Conservation (phyloP, 2,888 invertebrate species). For the Lochmaea capreae region DNA sequence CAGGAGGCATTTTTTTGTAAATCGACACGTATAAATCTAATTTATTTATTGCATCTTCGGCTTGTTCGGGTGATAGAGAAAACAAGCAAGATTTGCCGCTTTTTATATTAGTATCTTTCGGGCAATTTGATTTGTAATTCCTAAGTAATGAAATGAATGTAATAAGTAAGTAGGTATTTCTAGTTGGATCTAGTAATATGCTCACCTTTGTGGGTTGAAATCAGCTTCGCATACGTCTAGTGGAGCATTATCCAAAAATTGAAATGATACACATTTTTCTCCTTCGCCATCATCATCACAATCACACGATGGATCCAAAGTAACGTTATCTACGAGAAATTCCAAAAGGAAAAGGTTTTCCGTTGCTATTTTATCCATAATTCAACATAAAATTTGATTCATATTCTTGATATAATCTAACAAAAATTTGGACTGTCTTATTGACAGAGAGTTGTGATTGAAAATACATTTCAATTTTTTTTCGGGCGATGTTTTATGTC, state of each 20-base stretch:
- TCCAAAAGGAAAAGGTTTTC: constrained; percentile 74
- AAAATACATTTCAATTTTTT: constrained; percentile 45
- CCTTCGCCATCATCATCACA: constrained; percentile 52
- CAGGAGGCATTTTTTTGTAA: constrained; percentile 72
- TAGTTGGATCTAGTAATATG: neutral
- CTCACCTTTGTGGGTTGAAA: constrained; percentile 57
- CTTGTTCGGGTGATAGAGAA: constrained; percentile 70
- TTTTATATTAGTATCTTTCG: constrained; percentile 42
- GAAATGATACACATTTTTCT: constrained; percentile 73
- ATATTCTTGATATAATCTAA: neutral
- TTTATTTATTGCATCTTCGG: constrained; percentile 67
- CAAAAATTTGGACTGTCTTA: constrained; percentile 23
- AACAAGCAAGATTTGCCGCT: constrained; percentile 78
- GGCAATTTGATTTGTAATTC: constrained; percentile 24
- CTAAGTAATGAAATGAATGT: neutral
- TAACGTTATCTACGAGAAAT: constrained; percentile 71
- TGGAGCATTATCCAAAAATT: constrained; percentile 70
- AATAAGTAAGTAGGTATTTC: neutral
- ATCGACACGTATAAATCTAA: constrained; percentile 72
- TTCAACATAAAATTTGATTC: constrained; percentile 24
- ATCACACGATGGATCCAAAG: constrained; percentile 55
- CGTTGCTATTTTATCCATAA: constrained; percentile 66
- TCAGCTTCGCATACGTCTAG: constrained; percentile 75
- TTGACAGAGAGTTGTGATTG: neutral
- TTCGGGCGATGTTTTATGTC: constrained; percentile 56